Evolutionary conservation across 2,113 vertebrate genomes (phyloP).

Genomic region (Serilophus lunatus): DNA sequence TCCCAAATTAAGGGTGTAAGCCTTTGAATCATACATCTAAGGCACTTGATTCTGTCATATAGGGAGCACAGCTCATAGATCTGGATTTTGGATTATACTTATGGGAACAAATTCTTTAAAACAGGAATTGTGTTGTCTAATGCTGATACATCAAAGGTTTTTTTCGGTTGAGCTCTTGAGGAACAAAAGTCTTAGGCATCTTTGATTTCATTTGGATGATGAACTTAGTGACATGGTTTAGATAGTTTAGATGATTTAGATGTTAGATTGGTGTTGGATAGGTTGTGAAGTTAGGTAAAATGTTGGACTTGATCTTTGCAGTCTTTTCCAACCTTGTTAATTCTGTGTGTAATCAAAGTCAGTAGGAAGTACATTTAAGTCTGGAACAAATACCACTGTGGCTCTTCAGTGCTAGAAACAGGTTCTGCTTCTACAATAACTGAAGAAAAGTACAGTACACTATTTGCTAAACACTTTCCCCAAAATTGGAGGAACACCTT

Average conservation of each 20-base stretch:
- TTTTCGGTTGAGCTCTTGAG: neutral
- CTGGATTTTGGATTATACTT: neutral
- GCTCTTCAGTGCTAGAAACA: neutral
- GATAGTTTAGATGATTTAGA: no score
- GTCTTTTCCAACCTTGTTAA: no score
- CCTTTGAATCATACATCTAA: neutral
- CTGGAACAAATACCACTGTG: neutral
- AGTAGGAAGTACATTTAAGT: neutral
- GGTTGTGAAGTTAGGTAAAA: no score
- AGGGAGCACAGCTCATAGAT: neutral
- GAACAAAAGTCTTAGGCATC: neutral
- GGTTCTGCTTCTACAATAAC: neutral
- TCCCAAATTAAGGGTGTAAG: neutral
- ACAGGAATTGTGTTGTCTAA: neutral
- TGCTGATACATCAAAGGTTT: neutral
- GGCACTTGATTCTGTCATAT: neutral
- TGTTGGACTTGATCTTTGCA: no score
- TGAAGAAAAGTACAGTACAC: neutral
- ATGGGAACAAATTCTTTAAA: neutral
- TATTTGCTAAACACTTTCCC: neutral
- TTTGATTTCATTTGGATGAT: neutral
- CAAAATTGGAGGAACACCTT: neutral
- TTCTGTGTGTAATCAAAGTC: conserved; percentile 14
- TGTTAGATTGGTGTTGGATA: no score
- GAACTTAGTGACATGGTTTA: no score